phyloP scores from a whole-genome alignment of 2,113 vertebrate species.

The Ailuropoda melanoleuca region DNA sequence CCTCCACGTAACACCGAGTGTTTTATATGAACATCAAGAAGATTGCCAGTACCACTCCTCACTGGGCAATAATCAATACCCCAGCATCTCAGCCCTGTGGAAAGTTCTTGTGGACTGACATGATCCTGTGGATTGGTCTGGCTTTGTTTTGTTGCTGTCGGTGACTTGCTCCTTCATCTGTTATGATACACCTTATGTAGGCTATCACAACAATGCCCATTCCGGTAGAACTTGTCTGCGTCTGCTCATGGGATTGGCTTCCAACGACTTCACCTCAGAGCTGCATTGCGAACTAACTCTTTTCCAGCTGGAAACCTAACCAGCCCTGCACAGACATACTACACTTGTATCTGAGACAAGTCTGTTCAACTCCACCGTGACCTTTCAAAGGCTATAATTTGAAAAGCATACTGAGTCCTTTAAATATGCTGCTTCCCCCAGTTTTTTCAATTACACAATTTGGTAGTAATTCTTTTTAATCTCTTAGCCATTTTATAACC shows the following conservation, averaged over 20 bases:
- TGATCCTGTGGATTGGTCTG: neutral
- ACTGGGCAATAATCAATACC: neutral
- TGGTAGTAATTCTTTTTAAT: neutral
- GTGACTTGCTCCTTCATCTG: slow-evolving; percentile 14
- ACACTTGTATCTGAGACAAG: neutral
- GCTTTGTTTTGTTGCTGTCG: neutral
- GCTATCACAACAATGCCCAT: slow-evolving; percentile 28
- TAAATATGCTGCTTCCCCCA: neutral
- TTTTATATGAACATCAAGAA: neutral
- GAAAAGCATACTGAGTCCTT: neutral
- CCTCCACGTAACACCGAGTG: neutral
- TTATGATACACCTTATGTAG: neutral
- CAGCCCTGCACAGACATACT: neutral
- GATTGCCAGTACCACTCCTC: no score
- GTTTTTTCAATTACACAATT: neutral
- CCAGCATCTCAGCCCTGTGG: neutral
- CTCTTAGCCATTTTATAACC: neutral
- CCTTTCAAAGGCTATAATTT: slow-evolving; percentile 45
- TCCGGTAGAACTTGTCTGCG: slow-evolving; percentile 38
- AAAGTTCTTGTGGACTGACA: neutral
- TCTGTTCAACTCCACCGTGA: slow-evolving; percentile 63
- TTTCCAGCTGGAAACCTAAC: slow-evolving; percentile 1
- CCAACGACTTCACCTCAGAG: slow-evolving; percentile 41
- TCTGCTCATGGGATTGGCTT: neutral
- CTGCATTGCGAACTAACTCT: neutral